Conservation (phyloP, 2,888 invertebrate species). For the Campoplex nolae region DNA sequence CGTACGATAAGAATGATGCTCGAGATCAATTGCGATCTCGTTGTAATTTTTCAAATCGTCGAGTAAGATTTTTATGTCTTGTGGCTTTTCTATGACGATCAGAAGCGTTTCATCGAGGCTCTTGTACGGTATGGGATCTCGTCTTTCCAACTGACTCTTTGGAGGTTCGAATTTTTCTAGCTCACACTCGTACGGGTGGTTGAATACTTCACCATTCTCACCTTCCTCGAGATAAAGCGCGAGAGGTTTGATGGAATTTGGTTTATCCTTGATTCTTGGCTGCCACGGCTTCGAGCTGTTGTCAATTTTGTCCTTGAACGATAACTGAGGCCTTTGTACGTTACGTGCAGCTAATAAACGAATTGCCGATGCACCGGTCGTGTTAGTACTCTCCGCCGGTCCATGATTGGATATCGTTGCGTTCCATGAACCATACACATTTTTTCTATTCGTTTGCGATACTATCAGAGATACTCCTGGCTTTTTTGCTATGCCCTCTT, state of each 20-base stretch:
- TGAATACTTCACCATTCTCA: slow-evolving; percentile 86
- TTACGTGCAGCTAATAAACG: slow-evolving; percentile 90
- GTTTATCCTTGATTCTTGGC: slow-evolving; percentile 94
- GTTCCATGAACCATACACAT: slow-evolving; percentile 88
- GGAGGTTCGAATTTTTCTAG: slow-evolving; percentile 89
- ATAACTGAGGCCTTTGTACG: slow-evolving; percentile 92
- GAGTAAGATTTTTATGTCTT: slow-evolving; percentile 88
- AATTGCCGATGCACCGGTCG: slow-evolving; percentile 79
- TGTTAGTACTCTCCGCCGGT: background rate
- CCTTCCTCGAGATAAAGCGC: slow-evolving; percentile 90
- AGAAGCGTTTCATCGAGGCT: slow-evolving; percentile 88
- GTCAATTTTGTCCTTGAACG: slow-evolving; percentile 94
- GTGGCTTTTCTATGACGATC: slow-evolving; percentile 88
- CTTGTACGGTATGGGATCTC: slow-evolving; percentile 85
- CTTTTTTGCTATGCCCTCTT: slow-evolving; percentile 87
- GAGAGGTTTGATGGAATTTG: slow-evolving; percentile 93
- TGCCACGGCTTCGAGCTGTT: slow-evolving; percentile 92
- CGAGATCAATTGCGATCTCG: slow-evolving; percentile 95
- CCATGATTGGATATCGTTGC: slow-evolving; percentile 69
- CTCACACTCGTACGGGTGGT: slow-evolving; percentile 96
- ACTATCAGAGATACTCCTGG: slow-evolving; percentile 85
- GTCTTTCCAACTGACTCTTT: slow-evolving; percentile 85
- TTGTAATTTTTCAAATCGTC: slow-evolving; percentile 88
- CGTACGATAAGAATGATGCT: slow-evolving; percentile 96
- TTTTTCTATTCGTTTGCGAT: slow-evolving; percentile 83